Percentiles rank a stretch among this genome's conserved stretches.
Evolutionary conservation across 2,113 vertebrate genomes (phyloP).

Genomic region (Acanthochromis polyacanthus): DNA sequence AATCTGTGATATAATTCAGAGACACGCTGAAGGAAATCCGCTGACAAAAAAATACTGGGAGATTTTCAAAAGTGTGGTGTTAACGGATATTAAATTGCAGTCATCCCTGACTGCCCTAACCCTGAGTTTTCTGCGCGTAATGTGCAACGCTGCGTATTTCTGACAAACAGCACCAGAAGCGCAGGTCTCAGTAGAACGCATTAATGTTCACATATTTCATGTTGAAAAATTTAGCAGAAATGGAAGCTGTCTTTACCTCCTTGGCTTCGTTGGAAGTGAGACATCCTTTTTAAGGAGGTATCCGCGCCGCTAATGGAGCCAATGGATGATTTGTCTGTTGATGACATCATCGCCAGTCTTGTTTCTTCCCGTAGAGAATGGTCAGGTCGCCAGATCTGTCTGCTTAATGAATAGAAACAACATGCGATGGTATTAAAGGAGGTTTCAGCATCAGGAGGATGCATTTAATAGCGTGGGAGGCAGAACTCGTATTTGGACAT

Average conservation of each 20-base stretch:
- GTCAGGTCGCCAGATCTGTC: not conserved
- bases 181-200: not conserved
- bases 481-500: too few relatives aligned
- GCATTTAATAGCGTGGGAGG: too few relatives aligned
- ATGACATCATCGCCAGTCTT: conserved; percentile 34
- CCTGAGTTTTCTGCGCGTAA: not conserved
- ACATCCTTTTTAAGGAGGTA: conserved; percentile 6
- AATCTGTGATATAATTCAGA: conserved; percentile 16
- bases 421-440: not conserved
- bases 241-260: not conserved
- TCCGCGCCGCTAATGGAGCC: conserved; percentile 24
- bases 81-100: conserved; percentile 37
- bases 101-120: conserved; percentile 14
- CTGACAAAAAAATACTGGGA: conserved; percentile 16
- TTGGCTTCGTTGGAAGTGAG: not conserved
- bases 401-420: not conserved
- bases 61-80: conserved; percentile 1
- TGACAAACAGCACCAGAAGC: not conserved
- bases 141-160: not conserved
- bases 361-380: not conserved
- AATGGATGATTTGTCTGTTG: conserved; percentile 27
- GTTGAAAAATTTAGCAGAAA: not conserved
- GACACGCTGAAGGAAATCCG: not conserved
- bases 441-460: too few relatives aligned
- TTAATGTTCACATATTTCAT: not conserved